A percentile compares a stretch with the other conserved stretches of the same genome.
Conservation (phyloP, 2,797 vertebrate species). For the Micrastur ruficollis region DNA sequence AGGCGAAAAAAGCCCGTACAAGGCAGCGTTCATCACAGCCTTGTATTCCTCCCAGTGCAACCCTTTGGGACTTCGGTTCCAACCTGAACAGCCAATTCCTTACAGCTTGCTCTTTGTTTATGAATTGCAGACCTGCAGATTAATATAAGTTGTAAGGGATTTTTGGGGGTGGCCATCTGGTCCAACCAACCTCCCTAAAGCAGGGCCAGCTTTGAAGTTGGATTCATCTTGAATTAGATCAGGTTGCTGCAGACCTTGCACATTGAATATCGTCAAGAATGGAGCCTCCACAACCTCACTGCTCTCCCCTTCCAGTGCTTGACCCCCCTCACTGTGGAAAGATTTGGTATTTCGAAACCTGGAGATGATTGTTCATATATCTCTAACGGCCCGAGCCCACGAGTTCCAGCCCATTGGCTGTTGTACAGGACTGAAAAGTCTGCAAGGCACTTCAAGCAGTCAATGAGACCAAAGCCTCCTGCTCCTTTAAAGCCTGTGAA, state of each 20-base stretch:
- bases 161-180: not conserved
- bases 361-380: not conserved
- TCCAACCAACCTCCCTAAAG: not conserved
- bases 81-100: not conserved
- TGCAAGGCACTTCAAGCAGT: not conserved
- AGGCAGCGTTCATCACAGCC: not conserved
- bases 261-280: not conserved
- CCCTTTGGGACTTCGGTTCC: not conserved
- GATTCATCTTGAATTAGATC: not conserved
- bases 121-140: not conserved
- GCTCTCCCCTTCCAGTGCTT: not conserved
- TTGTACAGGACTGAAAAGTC: not conserved
- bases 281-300: not conserved
- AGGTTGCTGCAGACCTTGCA: not conserved
- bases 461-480: not conserved
- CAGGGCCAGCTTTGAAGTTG: not conserved
- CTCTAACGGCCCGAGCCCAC: not conserved
- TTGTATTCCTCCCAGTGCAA: not conserved
- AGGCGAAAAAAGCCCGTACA: not conserved
- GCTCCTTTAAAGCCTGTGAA: not conserved
- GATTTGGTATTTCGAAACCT: not conserved
- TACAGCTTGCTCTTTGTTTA: not conserved
- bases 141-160: not conserved
- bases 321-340: not conserved
- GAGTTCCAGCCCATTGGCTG: not conserved